Base-by-base conservation (phyloP, 2,113 vertebrate species). In the Forbesichthys agassizii region DNA sequence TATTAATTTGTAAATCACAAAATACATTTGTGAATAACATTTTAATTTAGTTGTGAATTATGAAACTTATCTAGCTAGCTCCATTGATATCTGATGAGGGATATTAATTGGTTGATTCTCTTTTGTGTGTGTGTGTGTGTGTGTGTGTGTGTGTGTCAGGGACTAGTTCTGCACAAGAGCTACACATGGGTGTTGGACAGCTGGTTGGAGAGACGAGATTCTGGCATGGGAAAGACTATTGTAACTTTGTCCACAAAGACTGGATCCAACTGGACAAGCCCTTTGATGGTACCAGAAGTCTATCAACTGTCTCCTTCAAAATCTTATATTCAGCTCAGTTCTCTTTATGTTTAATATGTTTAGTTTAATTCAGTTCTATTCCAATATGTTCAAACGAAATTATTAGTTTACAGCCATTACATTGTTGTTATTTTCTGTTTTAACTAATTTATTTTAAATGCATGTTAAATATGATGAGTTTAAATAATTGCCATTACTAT, bases 151-250 rank as follows among this genome's bases (percentile, higher is more conserved):
- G 27, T 71, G 13, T 81, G 71, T 0, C 75, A 98, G 96, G 90
- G 16, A 88, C 84, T 1, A 87, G 81, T 53, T 93, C 94, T 1
- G 74, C 92, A 48, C 88, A 84, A 0, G 94, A 93, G 53, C 77
- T 95, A 4, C 92, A 94, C 9, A 93, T 94, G 0, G 94, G 92
- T 0, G 89, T 96, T 3, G 93, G 94, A 0, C 95, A 97, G 62
- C 82, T 99, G 42, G 90, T 94, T 0, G 97, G 98, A 18, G 93
- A 98, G 84, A 96, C 96, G 0, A 90, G 96, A 0, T 99, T 99
- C 93, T 99, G 98, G 98, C 98, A 99, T 0, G 98, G 98, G 0
- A 99, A 99, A 65, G 98, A 99, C 78, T 99, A 99, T 71, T 99
- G 98, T 88, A 99, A 99, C 91, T 99, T 98, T 0, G 97, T 99